These are phyloP conservation scores for Cataglyphis rosenhaueri DNA, from an alignment of 2,888 invertebrate genomes.

Conservation along the genomic window DNA sequence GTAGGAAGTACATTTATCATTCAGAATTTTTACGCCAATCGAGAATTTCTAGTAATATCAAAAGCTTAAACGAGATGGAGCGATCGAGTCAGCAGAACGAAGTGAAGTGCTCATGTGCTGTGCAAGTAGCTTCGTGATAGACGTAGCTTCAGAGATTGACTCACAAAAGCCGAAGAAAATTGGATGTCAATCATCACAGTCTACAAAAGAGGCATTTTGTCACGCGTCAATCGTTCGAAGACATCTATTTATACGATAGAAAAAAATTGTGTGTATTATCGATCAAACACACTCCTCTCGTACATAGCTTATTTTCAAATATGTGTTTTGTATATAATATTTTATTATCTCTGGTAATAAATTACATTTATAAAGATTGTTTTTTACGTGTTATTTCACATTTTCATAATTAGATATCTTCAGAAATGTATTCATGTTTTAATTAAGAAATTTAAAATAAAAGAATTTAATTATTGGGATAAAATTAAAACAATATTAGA, in stretches of 20 bases:
- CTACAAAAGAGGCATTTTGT: conserved; percentile 47
- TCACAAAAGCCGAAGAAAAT: conserved; percentile 56
- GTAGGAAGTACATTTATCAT: conserved; percentile 13
- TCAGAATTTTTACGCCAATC: conserved; percentile 32
- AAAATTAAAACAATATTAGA: neutral
- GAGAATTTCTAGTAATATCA: conserved; percentile 18
- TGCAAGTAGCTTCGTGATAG: conserved; percentile 46
- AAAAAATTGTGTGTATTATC: conserved; percentile 27
- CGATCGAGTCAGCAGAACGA: conserved; percentile 48
- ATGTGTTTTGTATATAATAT: neutral
- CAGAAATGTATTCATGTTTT: neutral
- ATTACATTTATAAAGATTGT: neutral
- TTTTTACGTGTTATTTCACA: neutral
- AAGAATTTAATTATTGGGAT: neutral
- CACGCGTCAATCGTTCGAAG: conserved; percentile 45
- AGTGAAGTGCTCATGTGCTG: conserved; percentile 40
- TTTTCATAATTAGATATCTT: neutral
- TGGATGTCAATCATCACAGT: conserved; percentile 45
- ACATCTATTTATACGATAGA: conserved; percentile 33
- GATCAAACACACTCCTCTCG: conserved; percentile 5
- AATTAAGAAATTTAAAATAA: neutral
- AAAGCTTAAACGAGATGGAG: conserved; percentile 35
- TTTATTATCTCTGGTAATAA: neutral
- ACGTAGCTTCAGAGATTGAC: conserved; percentile 47
- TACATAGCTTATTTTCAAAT: neutral